A percentile compares a stretch with the other conserved stretches of the same genome.
Conservation (phyloP, 2,113 vertebrate species). For the Albula glossodonta region DNA sequence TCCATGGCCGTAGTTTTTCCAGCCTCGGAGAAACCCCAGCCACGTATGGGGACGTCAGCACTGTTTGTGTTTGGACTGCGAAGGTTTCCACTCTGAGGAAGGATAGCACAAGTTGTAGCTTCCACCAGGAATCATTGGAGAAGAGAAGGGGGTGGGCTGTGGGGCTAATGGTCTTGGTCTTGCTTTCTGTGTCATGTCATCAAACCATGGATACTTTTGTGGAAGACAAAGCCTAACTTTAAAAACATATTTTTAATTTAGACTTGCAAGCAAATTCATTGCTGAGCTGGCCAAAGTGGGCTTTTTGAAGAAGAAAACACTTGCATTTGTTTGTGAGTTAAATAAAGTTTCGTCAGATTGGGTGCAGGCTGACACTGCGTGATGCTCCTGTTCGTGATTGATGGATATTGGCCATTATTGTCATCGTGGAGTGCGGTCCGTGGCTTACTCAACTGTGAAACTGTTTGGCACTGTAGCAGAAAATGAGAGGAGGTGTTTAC, state of each 20-base stretch:
- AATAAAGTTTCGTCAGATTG: too few relatives aligned
- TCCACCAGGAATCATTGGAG: background rate
- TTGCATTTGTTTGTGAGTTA: background rate
- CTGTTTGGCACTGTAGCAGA: too few relatives aligned
- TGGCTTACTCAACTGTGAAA: too few relatives aligned
- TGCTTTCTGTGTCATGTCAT: background rate
- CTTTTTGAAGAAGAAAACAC: background rate
- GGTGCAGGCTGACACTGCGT: too few relatives aligned
- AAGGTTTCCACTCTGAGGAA: background rate
- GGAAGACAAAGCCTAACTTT: background rate
- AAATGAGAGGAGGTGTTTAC: too few relatives aligned
- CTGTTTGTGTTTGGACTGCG: constrained; percentile 13
- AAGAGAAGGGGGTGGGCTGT: background rate
- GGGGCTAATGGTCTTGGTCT: background rate
- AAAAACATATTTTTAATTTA: background rate
- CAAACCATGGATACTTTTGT: background rate
- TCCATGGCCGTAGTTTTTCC: constrained; percentile 12
- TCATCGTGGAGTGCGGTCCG: too few relatives aligned
- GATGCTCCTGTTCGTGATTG: too few relatives aligned
- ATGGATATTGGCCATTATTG: too few relatives aligned
- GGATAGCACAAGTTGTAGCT: background rate
- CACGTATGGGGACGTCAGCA: background rate
- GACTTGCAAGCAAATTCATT: background rate
- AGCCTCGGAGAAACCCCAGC: background rate
- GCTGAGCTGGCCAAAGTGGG: background rate